Conservation (phyloP, 1,140 invertebrate genomes). For the Zaprionus inermis region DNA sequence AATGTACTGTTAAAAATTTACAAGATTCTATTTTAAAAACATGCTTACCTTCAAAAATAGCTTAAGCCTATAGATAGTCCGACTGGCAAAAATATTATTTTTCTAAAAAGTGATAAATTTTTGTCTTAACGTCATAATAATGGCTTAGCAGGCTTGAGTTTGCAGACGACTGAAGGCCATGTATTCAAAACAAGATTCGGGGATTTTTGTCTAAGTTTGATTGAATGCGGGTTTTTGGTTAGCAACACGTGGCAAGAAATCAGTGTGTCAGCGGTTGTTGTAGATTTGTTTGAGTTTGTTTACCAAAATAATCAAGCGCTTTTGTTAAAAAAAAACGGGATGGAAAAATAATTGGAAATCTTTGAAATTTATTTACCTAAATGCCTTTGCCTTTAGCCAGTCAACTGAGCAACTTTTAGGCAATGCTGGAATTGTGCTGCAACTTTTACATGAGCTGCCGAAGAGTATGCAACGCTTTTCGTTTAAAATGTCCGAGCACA, state of each 20-base stretch:
- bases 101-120: background rate
- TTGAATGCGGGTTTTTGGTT: slow-evolving; percentile 17
- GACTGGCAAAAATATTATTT: background rate
- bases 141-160: background rate
- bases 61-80: background rate
- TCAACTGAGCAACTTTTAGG: too few relatives aligned
- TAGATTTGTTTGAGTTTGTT: background rate
- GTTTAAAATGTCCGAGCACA: too few relatives aligned
- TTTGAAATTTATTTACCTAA: too few relatives aligned
- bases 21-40: background rate
- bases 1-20: background rate
- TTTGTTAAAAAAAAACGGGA: too few relatives aligned
- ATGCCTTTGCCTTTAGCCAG: too few relatives aligned
- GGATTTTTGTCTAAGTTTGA: slow-evolving; percentile 16
- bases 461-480: too few relatives aligned
- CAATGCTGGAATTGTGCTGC: too few relatives aligned
- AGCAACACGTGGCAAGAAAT: background rate
- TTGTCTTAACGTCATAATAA: background rate
- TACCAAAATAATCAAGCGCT: background rate
- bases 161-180: slow-evolving; percentile 13
- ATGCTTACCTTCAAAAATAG: background rate
- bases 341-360: too few relatives aligned
- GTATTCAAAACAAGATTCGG: slow-evolving; percentile 1
- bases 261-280: too few relatives aligned
- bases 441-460: too few relatives aligned